Evolutionary conservation across 2,113 vertebrate species (phyloP), one percentile per base, ranked within the genome.

Genomic region (Benthochromis sp.): DNA sequence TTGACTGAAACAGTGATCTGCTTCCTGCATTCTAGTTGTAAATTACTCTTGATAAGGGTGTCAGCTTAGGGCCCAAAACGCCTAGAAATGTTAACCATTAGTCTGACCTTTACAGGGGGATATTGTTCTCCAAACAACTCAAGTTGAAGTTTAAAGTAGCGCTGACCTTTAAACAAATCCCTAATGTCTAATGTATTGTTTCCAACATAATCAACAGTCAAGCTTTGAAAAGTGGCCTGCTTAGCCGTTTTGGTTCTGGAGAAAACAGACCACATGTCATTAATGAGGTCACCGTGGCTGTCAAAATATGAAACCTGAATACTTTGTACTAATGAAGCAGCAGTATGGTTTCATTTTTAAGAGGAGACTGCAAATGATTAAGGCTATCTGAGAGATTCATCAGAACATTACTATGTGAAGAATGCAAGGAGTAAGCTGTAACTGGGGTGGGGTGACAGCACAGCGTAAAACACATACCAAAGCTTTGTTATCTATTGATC

Each of bases 41-140:
- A 92, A 84, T 88, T 81, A 88, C 50, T 86, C 78, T 43, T 4
- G n/a, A 84, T 88, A 88, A 86, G 54, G 59, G 34, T 54, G 81
- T 57, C 71, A 29, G 69, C 81, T 71, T 76, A 84, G 59, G 61
- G 36, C 43, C 85, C 47, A 57, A 90, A 91, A 88, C 8, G 5
- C 21, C 80, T 61, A 29, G 80, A 85, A 91, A 82, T 91, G 84
- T 90, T 90, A 87, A 92, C 84, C 89, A 91, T 88, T 90, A 90
- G 7, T 66, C 85, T 80, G 89, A 93, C 90, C 90, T 92, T 93
- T 86, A 81, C 31, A 50, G 66, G 45, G 57, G 63, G 55, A 53
- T 79, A 86, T 14, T 81, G 52, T 66, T 80, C 81, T 90, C 82
- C 38, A 81, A 82, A 78, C 85, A 78, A 85, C 83, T 86, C 50